phyloP scores from a whole-genome alignment of 2,113 vertebrate genomes.

The Mystacornis crossleyi region DNA sequence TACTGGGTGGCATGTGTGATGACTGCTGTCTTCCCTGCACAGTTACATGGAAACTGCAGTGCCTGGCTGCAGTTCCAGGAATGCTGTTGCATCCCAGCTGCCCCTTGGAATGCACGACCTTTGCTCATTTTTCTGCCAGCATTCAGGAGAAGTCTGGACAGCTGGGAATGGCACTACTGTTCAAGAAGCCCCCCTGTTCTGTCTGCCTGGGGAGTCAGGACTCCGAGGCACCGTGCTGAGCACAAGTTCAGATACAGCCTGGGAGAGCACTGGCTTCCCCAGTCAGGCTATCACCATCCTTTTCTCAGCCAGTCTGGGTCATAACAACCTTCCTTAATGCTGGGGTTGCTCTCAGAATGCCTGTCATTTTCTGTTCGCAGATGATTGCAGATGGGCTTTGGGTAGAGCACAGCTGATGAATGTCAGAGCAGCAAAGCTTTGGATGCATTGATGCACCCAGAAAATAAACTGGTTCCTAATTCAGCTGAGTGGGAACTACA shows the following conservation, averaged over 20 bases:
- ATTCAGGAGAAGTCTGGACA: not conserved
- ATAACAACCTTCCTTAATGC: not conserved
- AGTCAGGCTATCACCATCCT: not conserved
- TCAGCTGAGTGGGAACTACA: not conserved
- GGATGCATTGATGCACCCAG: not conserved
- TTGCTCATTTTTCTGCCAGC: not conserved
- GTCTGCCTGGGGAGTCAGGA: not conserved
- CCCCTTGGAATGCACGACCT: not conserved
- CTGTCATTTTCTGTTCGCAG: not conserved
- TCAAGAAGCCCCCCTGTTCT: not conserved
- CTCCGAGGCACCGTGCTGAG: accelerated
- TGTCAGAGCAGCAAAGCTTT: not conserved
- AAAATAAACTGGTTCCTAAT: not conserved
- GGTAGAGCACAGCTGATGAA: not conserved
- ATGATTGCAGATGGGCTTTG: not conserved
- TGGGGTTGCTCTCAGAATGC: not conserved
- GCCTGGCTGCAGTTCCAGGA: not conserved
- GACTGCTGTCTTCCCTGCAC: not conserved
- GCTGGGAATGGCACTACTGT: not conserved
- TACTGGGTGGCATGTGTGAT: not conserved
- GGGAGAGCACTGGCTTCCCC: accelerated
- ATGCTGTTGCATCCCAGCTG: not conserved
- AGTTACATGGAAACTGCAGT: accelerated
- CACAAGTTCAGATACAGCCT: not conserved
- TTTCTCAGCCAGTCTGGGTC: not conserved